Percentiles rank a stretch among this genome's conserved stretches.
Conservation (phyloP, 2,888 invertebrate genomes). For the Amphiduros pacificus region DNA sequence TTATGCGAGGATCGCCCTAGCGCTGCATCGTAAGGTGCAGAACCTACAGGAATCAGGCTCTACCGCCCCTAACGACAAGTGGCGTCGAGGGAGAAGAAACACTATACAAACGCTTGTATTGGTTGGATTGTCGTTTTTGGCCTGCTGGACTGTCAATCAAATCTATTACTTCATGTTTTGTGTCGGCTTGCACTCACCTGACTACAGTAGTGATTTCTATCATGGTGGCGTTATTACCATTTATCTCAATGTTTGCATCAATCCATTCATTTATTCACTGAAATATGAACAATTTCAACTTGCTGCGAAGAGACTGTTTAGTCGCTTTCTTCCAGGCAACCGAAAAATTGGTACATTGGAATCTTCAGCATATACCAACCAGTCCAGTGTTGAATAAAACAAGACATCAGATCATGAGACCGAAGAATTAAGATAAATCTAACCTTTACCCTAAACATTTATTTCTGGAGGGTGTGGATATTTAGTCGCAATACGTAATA, state of each 20-base stretch:
- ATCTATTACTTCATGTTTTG: conserved; percentile 25
- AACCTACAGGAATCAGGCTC: too few relatives aligned
- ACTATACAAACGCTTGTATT: conserved; percentile 25
- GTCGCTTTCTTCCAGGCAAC: too few relatives aligned
- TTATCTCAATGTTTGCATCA: conserved; percentile 26
- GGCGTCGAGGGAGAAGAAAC: conserved; percentile 15
- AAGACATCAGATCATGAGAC: too few relatives aligned
- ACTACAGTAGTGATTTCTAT: conserved; percentile 18
- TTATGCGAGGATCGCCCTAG: conserved; percentile 24
- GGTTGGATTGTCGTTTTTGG: conserved; percentile 19
- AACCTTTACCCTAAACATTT: too few relatives aligned
- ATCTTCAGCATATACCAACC: too few relatives aligned
- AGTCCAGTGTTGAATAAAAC: too few relatives aligned
- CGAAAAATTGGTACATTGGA: too few relatives aligned
- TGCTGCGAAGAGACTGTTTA: conserved; percentile 16
- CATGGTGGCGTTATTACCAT: conserved; percentile 24
- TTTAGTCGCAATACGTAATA: too few relatives aligned
- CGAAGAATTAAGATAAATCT: too few relatives aligned
- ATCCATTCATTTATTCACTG: conserved; percentile 27
- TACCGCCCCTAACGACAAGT: conserved; percentile 4
- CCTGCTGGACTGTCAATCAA: conserved; percentile 26
- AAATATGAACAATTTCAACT: conserved; percentile 27
- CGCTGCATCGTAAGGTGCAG: conserved; percentile 9
- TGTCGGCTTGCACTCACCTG: conserved; percentile 16
- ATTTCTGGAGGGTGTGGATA: too few relatives aligned